Base-by-base conservation (phyloP, 2,797 vertebrate species). In the Hoplostethus mediterraneus region DNA sequence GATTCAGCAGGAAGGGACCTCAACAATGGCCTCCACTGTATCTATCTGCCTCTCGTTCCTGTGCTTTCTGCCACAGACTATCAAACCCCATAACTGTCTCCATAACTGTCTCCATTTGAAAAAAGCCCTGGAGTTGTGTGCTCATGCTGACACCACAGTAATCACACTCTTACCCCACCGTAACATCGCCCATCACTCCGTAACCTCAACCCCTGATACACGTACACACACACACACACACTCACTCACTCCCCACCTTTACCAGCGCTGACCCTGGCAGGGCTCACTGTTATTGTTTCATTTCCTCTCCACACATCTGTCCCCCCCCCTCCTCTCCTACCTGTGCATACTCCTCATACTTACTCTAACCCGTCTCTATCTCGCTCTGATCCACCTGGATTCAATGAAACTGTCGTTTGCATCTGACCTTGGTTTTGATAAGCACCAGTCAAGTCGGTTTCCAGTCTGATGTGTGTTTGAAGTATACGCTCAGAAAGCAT, bases 221-320 rank as follows among this genome's bases (percentile, higher is more conserved):
- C 63, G 30, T 42, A 38, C 52, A 63, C 25, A 55, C 63, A 40
- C 52, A 38, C 52, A 63, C 25, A 30, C 69, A 58, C 36, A 42
- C 45, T 30, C 48, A 40, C 56, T 53, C 72, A 57, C 65, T 64
- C 75, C 65, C 60, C 56, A 68, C 66, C 56, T 57, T 30, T 55
- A 33, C 66, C 62, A 3, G 55, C 0, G 44, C 14, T 52, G 25
- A 72, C 52, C 70, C 25, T 17, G 63, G 36, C 59, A 28, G 8
- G 38, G 62, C 61, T 51, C 47, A 25, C 40, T 91, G 83, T 91
- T 92, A 78, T 89, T 68, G 65, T 91, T 93, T 92, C 71, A 91
- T 92, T 93, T 93, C 92, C 88, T 80, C 57, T 63, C 59, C 31
- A 6, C n/a, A 60, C 51, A 54, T 63, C 38, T 45, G 44, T 47